Base-by-base conservation (phyloP, 2,888 invertebrate genomes). In the Panzeria rudis region DNA sequence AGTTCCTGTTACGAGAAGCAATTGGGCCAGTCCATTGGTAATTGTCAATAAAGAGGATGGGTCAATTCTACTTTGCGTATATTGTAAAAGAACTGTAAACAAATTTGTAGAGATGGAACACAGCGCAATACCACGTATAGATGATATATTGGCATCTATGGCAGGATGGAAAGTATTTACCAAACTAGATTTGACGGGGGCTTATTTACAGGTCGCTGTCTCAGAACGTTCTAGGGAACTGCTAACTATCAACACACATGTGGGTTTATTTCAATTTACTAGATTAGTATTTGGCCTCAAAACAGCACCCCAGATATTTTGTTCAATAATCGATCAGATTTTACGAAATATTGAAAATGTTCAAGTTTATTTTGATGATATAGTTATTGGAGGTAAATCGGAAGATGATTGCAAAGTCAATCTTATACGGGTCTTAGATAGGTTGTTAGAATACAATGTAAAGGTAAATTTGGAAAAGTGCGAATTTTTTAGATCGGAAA, bases 31-130 rank as follows among this genome's bases (percentile, higher is more conserved):
- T 69, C 89, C 90, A 5, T 87, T 90, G 6, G 89, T 90, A 0
- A 82, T 89, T 52, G 89, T 90, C 3, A 88, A 87, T 25, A 90
- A 91, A 79, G 76, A 62, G 15, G 69, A 81, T 50, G 75, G 77
- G 6, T 76, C 81, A 23, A 78, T 84, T 17, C 38, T 90, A 69
- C 86, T 91, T 20, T 90, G 90, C 84, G 88, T 89, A 5, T 89
- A 92, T 87, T 89, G 88, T 59, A 90, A 89, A 79, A 84, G 83
- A 59, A 89, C 90, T 0, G 72, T 86, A 5, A 86, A 86, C 69
- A 84, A 75, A 15, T 71, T 83, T 73, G 64, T 86, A 11, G 56
- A 89, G 50, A 83, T 85, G 25, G 89, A 90, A 25, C 88, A 89
- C 56, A 89, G 89, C 68, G 89, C 89, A 13, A 86, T 91, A 72